phyloP scores from a whole-genome alignment of 1,140 invertebrate genomes.

The Atta cephalotes region DNA sequence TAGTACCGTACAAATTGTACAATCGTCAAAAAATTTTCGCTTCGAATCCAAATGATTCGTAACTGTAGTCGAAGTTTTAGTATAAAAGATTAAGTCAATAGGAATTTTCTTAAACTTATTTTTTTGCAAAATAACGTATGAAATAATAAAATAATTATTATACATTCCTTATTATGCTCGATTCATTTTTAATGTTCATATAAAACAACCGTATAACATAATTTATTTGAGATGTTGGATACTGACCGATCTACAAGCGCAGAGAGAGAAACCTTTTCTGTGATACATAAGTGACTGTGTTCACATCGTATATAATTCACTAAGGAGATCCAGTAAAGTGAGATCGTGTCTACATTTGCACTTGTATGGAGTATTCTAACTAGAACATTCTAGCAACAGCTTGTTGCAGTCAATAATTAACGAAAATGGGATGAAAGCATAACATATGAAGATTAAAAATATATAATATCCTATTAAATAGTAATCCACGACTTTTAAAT shows the following conservation, averaged over 20 bases:
- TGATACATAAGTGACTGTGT: neutral
- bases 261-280: neutral
- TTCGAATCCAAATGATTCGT: too few species aligned
- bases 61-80: too few species aligned
- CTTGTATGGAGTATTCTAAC: neutral
- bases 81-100: neutral
- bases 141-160: neutral
- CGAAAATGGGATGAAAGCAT: neutral
- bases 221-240: conserved; percentile 19
- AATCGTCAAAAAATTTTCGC: too few species aligned
- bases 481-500: neutral
- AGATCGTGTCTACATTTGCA: neutral
- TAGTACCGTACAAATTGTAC: too few species aligned
- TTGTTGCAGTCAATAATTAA: conserved; percentile 25
- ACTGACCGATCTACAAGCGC: neutral
- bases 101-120: neutral
- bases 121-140: neutral
- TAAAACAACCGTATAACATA: neutral
- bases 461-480: neutral
- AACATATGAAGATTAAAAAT: neutral
- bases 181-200: neutral
- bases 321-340: conserved; percentile 13
- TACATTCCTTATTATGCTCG: neutral
- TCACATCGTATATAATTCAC: conserved; percentile 1
- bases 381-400: neutral